A percentile compares a stretch with the other conserved stretches of the same genome.
Conservation (phyloP, 2,113 vertebrate genomes). For the mouse (Mus musculus) region DNA sequence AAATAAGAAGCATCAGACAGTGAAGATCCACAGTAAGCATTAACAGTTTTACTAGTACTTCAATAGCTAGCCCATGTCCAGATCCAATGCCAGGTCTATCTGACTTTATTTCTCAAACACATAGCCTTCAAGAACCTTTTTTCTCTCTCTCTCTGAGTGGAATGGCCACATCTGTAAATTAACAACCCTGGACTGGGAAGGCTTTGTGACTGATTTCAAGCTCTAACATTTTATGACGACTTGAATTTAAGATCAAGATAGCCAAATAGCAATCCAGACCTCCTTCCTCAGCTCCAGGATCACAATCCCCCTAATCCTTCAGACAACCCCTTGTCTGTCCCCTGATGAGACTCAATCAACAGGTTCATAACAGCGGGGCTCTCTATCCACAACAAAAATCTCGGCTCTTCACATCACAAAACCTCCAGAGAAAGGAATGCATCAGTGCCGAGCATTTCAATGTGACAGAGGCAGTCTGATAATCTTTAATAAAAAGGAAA, state of each 20-base stretch:
- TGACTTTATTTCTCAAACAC: background rate
- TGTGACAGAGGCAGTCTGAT: background rate
- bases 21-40: background rate
- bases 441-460: background rate
- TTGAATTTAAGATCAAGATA: conserved; percentile 17
- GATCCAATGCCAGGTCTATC: background rate
- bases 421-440: conserved; percentile 2
- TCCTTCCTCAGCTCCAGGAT: background rate
- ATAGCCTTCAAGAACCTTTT: background rate
- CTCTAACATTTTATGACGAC: background rate
- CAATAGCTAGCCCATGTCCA: background rate
- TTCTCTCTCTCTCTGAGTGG: background rate
- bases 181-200: background rate
- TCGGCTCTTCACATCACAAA: conserved; percentile 13
- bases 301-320: background rate
- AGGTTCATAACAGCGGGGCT: background rate
- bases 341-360: conserved; percentile 18
- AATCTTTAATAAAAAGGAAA: conserved; percentile 37
- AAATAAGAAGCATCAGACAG: background rate
- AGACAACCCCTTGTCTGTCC: background rate
- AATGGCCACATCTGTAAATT: background rate
- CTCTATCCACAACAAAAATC: conserved; percentile 29
- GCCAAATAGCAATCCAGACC: background rate
- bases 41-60: background rate
- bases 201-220: background rate